phyloP scores from a whole-genome alignment of 1,140 invertebrate species.

The Drosophila auraria region DNA sequence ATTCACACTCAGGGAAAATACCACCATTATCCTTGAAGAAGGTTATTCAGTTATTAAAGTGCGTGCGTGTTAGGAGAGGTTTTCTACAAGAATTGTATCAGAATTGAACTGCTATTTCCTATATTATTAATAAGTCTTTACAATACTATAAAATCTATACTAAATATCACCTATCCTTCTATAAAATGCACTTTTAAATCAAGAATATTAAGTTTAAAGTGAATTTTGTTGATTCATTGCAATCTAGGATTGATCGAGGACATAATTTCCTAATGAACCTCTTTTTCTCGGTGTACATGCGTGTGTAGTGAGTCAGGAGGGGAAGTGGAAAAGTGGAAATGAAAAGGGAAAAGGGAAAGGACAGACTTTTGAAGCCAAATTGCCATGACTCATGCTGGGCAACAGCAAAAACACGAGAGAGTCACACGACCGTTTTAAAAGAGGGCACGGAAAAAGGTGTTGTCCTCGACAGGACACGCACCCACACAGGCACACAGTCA shows the following conservation, averaged over 20 bases:
- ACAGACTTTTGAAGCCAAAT: constrained; percentile 55
- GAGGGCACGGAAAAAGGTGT: constrained; percentile 64
- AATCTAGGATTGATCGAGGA: neutral
- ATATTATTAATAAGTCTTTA: neutral
- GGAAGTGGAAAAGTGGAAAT: constrained; percentile 16
- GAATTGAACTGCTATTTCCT: neutral
- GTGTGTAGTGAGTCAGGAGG: constrained; percentile 28
- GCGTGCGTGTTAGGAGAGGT: neutral
- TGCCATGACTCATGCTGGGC: constrained; percentile 60
- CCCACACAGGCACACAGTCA: constrained; percentile 23
- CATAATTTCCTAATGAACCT: neutral
- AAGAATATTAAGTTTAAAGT: neutral
- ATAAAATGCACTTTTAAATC: neutral
- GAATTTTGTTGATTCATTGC: neutral
- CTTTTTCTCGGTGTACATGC: constrained; percentile 24
- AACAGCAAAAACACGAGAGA: constrained; percentile 33
- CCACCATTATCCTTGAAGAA: constrained; percentile 4
- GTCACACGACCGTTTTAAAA: constrained; percentile 45
- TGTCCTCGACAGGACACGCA: constrained; percentile 54
- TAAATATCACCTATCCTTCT: neutral
- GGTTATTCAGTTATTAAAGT: neutral
- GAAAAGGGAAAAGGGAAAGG: constrained; percentile 26
- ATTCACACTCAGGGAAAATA: constrained; percentile 30
- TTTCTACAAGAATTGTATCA: no score
- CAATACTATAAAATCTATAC: neutral